Conservation (phyloP, 92 coral and sea anemone genomes). For the Paramuricea clavata region DNA sequence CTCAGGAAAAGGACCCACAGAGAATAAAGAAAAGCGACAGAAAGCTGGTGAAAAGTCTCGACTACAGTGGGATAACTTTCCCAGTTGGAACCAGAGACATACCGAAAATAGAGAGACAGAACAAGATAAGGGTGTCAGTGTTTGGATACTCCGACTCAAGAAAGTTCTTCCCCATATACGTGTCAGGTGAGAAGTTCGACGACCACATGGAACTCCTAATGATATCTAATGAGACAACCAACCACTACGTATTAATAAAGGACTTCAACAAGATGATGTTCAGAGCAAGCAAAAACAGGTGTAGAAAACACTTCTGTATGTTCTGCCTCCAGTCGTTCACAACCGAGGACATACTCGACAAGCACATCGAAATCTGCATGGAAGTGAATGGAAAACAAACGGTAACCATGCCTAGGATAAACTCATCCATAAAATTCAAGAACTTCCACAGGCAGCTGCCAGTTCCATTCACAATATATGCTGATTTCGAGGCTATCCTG, state of each 20-base stretch:
- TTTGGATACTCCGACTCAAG: constrained; percentile 56
- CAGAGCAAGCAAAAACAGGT: neutral
- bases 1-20: constrained; percentile 41
- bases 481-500: constrained; percentile 64
- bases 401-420: neutral
- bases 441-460: constrained; percentile 44
- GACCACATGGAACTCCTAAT: constrained; percentile 40
- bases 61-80: constrained; percentile 42
- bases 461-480: constrained; percentile 58
- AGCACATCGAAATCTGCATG: constrained; percentile 37
- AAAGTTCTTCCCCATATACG: constrained; percentile 51
- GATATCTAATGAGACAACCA: neutral
- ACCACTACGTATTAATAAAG: constrained; percentile 50
- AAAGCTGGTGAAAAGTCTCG: neutral
- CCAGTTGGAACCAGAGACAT: no score
- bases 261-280: constrained; percentile 53
- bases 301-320: constrained; percentile 60
- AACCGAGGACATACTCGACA: constrained; percentile 10
- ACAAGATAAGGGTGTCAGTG: constrained; percentile 38
- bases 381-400: constrained; percentile 41
- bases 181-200: constrained; percentile 45
- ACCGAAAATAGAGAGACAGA: constrained; percentile 51
- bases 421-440: constrained; percentile 49
- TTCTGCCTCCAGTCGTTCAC: constrained; percentile 57
- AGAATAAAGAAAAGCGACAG: constrained; percentile 39